Conservation (phyloP, 2,888 invertebrate species). For the Incurvaria masculella region DNA sequence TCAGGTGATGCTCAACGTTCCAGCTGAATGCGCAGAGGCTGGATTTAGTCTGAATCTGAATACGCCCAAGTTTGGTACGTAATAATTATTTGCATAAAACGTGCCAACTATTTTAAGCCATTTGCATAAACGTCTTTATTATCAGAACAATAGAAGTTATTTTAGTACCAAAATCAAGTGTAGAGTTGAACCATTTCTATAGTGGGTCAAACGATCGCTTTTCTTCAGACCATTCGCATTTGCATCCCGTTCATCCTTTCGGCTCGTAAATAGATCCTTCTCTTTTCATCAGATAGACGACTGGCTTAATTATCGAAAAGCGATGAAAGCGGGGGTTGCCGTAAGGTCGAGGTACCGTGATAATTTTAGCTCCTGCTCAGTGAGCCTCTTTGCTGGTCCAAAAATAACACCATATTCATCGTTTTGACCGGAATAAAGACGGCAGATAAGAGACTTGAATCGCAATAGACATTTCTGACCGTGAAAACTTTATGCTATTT, state of each 20-base stretch:
- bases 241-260: neutral
- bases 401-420: too few species aligned
- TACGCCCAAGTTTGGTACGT: neutral
- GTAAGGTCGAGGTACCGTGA: too few species aligned
- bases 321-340: neutral
- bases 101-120: neutral
- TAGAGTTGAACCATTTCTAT: neutral
- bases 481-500: too few species aligned
- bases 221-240: neutral
- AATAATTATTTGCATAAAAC: neutral
- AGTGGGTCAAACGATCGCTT: neutral
- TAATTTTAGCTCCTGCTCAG: too few species aligned
- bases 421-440: too few species aligned
- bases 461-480: too few species aligned
- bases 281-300: neutral
- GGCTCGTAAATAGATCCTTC: neutral
- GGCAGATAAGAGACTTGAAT: too few species aligned
- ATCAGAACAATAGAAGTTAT: neutral
- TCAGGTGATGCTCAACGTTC: constrained; percentile 4
- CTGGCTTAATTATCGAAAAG: neutral
- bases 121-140: neutral
- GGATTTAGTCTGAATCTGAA: neutral
- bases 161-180: too few species aligned
- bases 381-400: too few species aligned
- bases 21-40: neutral